phyloP scores from a whole-genome alignment of 2,888 invertebrate genomes.

The Andrena marginata region DNA sequence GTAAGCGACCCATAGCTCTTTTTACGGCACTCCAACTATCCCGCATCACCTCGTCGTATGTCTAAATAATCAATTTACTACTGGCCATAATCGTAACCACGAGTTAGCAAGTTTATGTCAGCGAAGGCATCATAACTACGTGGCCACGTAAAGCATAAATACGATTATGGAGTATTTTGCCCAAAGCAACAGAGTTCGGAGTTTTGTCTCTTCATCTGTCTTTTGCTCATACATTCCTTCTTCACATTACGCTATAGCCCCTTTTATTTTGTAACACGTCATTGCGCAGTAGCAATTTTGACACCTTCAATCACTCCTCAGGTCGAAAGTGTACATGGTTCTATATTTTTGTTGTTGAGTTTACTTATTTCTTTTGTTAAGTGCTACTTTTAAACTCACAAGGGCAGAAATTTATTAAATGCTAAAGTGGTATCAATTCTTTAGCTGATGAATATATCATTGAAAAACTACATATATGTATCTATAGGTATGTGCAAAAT shows the following conservation, averaged over 20 bases:
- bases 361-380: background rate
- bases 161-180: slow-evolving; percentile 74
- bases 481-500: too few species aligned
- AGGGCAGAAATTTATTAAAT: too few species aligned
- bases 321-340: background rate
- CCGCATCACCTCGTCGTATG: slow-evolving; percentile 76
- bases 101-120: slow-evolving; percentile 81
- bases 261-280: background rate
- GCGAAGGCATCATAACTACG: slow-evolving; percentile 75
- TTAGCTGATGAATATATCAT: too few species aligned
- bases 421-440: too few species aligned
- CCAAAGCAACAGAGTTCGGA: slow-evolving; percentile 56
- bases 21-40: slow-evolving; percentile 81
- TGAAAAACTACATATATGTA: too few species aligned
- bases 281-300: background rate
- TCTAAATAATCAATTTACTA: slow-evolving; percentile 84
- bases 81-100: slow-evolving; percentile 84
- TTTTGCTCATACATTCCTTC: slow-evolving; percentile 7
- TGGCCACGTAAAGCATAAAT: slow-evolving; percentile 77
- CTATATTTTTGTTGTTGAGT: background rate
- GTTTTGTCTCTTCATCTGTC: slow-evolving; percentile 41
- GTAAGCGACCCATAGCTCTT: slow-evolving; percentile 81
- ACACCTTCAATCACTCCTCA: background rate
- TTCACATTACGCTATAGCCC: too few species aligned
- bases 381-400: too few species aligned